Conservation (phyloP, 2,888 invertebrate genomes). For the Odontocerum albicorne region DNA sequence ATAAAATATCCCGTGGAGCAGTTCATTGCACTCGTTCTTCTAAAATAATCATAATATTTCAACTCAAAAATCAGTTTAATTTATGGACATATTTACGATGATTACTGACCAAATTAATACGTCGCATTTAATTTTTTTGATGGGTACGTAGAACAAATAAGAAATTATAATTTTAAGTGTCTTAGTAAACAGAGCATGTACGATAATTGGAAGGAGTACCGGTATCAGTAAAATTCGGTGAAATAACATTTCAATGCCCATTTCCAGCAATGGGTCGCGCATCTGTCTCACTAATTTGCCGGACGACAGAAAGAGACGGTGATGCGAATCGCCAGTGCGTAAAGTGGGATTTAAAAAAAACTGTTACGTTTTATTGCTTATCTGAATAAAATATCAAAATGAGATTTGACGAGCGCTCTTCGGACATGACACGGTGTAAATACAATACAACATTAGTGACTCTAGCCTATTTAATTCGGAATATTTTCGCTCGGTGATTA, state of each 20-base stretch:
- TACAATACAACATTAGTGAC: background rate
- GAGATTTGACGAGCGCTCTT: background rate
- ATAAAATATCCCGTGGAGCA: slow-evolving; percentile 11
- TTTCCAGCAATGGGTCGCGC: slow-evolving; percentile 13
- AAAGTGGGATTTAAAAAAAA: slow-evolving; percentile 3
- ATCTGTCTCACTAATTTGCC: slow-evolving; percentile 2
- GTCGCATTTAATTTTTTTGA: slow-evolving; percentile 4
- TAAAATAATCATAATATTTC: slow-evolving; percentile 15
- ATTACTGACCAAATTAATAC: slow-evolving; percentile 17
- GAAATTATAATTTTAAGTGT: slow-evolving; percentile 22
- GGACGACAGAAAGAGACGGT: slow-evolving; percentile 4
- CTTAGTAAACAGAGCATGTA: slow-evolving; percentile 22
- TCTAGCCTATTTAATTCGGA: background rate
- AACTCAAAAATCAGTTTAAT: slow-evolving; percentile 9
- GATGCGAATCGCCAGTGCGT: slow-evolving; percentile 3
- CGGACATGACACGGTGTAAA: slow-evolving; percentile 8
- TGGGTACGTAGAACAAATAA: slow-evolving; percentile 22
- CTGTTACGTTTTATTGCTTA: slow-evolving; percentile 10
- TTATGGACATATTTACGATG: slow-evolving; percentile 15
- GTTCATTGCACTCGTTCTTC: slow-evolving; percentile 1
- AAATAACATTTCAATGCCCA: slow-evolving; percentile 13
- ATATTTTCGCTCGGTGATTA: background rate
- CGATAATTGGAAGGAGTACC: slow-evolving; percentile 13
- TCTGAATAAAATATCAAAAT: slow-evolving; percentile 9
- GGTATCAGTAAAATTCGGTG: slow-evolving; percentile 10